phyloP scores from a whole-genome alignment of 1,140 invertebrate species.

The Aphelenchoides besseyi region DNA sequence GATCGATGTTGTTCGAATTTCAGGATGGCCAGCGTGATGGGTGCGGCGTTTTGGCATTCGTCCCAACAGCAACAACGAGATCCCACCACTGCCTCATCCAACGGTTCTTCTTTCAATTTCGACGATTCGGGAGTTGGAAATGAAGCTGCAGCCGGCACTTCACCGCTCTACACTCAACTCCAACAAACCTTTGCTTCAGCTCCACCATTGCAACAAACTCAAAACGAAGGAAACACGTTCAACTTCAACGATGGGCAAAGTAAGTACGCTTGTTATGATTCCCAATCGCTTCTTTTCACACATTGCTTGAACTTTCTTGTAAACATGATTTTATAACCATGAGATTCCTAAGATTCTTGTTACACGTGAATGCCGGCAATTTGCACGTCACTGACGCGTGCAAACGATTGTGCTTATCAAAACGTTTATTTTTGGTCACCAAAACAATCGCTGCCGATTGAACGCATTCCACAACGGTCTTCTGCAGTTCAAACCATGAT shows the following conservation, averaged over 20 bases:
- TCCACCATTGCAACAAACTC: not conserved
- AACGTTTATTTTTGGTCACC: not conserved
- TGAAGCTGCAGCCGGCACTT: not conserved
- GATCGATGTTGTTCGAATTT: too few species aligned
- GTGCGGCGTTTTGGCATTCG: not conserved
- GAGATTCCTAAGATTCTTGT: not conserved
- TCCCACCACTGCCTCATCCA: not conserved
- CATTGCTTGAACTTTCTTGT: too few species aligned
- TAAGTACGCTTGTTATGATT: too few species aligned
- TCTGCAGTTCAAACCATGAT: too few species aligned
- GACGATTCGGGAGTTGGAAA: slow-evolving; percentile 3
- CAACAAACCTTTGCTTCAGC: not conserved
- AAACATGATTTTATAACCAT: too few species aligned
- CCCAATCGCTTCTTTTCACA: too few species aligned
- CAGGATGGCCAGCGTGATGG: slow-evolving; percentile 10
- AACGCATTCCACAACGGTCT: not conserved
- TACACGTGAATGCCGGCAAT: not conserved
- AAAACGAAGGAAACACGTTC: not conserved
- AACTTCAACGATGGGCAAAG: not conserved
- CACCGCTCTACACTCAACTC: not conserved
- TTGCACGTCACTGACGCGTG: not conserved
- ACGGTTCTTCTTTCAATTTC: not conserved
- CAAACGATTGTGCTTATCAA: not conserved
- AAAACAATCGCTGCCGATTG: not conserved
- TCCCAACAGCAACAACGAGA: not conserved